Conservation (phyloP, 2,888 invertebrate genomes). For the Coenonympha arcania region DNA sequence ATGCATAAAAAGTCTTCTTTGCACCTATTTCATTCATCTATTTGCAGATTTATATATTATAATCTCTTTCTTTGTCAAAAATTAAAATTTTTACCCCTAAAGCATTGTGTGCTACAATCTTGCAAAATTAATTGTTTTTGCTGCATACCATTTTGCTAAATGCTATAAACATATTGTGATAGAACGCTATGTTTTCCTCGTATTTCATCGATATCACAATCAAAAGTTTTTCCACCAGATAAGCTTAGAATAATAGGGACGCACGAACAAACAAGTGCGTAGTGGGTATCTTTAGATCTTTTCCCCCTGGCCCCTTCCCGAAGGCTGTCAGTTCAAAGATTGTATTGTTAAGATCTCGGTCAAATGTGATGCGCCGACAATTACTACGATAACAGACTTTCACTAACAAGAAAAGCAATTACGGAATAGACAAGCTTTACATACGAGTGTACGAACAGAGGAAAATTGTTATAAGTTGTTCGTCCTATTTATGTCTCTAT, state of each 20-base stretch:
- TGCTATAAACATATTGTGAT: no score
- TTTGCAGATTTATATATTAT: no score
- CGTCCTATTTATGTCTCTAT: neutral
- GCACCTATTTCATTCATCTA: no score
- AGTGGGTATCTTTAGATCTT: neutral
- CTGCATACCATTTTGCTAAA: no score
- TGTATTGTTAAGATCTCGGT: constrained; percentile 8
- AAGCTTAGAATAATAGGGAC: neutral
- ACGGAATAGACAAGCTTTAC: constrained; percentile 20
- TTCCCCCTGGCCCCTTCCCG: neutral
- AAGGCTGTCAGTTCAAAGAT: constrained; percentile 10
- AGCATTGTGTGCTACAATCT: no score
- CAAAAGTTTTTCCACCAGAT: neutral
- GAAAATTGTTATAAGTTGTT: neutral
- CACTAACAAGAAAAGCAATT: constrained; percentile 23
- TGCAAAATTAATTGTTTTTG: no score
- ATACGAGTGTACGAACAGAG: constrained; percentile 8
- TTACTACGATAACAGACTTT: constrained; percentile 21
- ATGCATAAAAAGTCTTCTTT: no score
- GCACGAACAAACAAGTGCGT: neutral
- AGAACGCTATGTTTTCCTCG: no score
- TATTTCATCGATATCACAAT: neutral
- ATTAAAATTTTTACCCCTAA: no score
- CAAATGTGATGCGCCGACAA: constrained; percentile 18
- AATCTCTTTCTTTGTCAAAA: no score